A percentile compares a stretch with the other conserved stretches of the same genome.
These are phyloP conservation scores for Neuroscelio doddi DNA, from an alignment of 2,888 invertebrate genomes.

Conservation along the genomic window DNA sequence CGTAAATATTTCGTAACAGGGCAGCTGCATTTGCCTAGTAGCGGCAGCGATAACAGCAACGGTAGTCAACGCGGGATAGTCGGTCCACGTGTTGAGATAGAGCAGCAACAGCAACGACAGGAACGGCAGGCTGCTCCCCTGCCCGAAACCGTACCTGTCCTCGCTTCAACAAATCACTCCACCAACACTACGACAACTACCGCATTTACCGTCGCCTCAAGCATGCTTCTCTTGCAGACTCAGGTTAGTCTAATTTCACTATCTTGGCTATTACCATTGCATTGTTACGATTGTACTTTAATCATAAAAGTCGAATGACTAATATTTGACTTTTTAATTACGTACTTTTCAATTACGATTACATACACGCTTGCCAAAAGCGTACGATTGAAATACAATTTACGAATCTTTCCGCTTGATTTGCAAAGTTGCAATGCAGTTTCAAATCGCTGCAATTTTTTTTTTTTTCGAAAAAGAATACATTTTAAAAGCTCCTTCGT, in stretches of 20 bases:
- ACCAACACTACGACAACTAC: constrained; percentile 77
- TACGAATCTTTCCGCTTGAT: no score
- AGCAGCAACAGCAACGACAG: constrained; percentile 58
- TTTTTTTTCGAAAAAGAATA: no score
- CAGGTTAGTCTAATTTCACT: constrained; percentile 79
- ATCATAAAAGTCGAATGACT: no score
- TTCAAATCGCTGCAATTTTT: no score
- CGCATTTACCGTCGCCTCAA: constrained; percentile 79
- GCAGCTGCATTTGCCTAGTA: constrained; percentile 66
- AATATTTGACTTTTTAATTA: no score
- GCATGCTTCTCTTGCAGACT: constrained; percentile 95
- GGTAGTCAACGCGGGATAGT: constrained; percentile 61
- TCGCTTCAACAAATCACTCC: constrained; percentile 74
- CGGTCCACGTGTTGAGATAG: constrained; percentile 58
- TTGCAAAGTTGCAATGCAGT: no score
- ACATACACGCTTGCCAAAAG: no score
- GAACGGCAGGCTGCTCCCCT: constrained; percentile 70
- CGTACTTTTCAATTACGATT: no score
- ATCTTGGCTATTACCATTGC: no score
- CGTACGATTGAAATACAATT: no score
- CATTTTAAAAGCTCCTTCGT: no score
- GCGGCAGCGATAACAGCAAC: constrained; percentile 66
- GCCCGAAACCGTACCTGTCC: constrained; percentile 74
- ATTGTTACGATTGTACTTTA: no score
- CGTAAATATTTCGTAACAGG: constrained; percentile 57